Evolutionary conservation across 2,888 invertebrate species (phyloP).

Genomic region (Heliconius sara): DNA sequence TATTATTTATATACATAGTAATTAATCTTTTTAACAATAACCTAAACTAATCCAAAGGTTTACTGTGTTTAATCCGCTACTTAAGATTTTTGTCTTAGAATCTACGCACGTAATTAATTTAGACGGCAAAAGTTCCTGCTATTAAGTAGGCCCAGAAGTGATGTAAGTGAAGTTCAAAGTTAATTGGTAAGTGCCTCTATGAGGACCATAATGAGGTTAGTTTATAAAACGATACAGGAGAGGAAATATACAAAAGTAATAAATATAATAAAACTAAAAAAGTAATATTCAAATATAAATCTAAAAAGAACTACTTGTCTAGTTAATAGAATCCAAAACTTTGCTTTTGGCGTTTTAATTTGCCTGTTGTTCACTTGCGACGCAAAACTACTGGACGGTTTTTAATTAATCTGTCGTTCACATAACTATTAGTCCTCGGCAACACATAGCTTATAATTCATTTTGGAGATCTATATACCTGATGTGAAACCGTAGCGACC

Average conservation of each 20-base stretch:
- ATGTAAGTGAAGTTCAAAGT: slow-evolving; percentile 50
- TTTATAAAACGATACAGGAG: slow-evolving; percentile 10
- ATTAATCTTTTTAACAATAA: not conserved
- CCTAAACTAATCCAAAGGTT: not conserved
- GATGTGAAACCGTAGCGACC: too few species aligned
- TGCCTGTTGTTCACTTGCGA: too few species aligned
- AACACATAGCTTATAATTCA: too few species aligned
- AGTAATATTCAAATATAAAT: not conserved
- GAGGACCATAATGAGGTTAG: slow-evolving; percentile 26
- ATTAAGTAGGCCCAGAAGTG: slow-evolving; percentile 48
- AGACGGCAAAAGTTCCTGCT: slow-evolving; percentile 45
- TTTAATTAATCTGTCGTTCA: too few species aligned
- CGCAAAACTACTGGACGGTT: too few species aligned
- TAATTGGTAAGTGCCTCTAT: slow-evolving; percentile 43
- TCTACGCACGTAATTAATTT: slow-evolving; percentile 47
- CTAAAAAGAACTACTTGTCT: not conserved
- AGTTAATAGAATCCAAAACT: not conserved
- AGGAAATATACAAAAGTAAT: not conserved
- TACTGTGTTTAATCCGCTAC: not conserved
- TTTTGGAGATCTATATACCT: too few species aligned
- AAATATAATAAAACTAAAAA: not conserved
- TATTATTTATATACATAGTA: not conserved
- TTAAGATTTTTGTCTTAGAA: slow-evolving; percentile 34
- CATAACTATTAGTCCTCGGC: too few species aligned
- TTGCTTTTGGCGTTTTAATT: too few species aligned